Conservation (phyloP, 2,113 vertebrate species). For the Ptyas mucosa region DNA sequence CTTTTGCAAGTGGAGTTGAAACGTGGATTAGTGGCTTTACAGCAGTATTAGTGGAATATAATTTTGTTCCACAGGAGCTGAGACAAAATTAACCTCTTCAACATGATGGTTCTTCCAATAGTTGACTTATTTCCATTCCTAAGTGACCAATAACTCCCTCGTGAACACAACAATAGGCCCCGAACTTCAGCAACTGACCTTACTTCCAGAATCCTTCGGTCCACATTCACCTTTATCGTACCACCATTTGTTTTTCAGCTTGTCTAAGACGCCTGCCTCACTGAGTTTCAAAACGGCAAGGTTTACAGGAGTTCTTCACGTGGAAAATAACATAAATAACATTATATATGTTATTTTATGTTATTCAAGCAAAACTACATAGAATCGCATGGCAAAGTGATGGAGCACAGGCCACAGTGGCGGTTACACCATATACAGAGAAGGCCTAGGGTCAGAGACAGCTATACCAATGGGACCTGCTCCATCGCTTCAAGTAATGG, state of each 20-base stretch:
- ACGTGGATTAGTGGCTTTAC: neutral
- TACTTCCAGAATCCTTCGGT: constrained; percentile 99
- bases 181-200: constrained; percentile 97
- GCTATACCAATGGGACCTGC: constrained; percentile 92
- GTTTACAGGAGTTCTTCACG: constrained; percentile 99
- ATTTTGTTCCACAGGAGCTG: neutral
- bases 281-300: constrained; percentile 99
- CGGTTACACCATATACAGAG: constrained; percentile 81
- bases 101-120: constrained; percentile 20
- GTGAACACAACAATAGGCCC: constrained; percentile 84
- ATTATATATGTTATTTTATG: constrained; percentile 99
- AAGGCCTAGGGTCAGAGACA: constrained; percentile 83
- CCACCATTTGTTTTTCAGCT: constrained; percentile 99
- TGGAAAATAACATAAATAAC: constrained; percentile 99
- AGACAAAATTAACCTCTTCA: neutral
- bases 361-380: constrained; percentile 98
- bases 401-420: constrained; percentile 90
- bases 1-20: constrained; percentile 36
- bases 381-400: constrained; percentile 96
- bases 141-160: constrained; percentile 65
- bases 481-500: constrained; percentile 96
- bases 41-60: neutral
- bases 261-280: constrained; percentile 99
- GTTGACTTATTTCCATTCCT: constrained; percentile 53
- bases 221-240: constrained; percentile 99